phyloP scores from a whole-genome alignment of 2,113 vertebrate genomes.

The Mohoua ochrocephala region DNA sequence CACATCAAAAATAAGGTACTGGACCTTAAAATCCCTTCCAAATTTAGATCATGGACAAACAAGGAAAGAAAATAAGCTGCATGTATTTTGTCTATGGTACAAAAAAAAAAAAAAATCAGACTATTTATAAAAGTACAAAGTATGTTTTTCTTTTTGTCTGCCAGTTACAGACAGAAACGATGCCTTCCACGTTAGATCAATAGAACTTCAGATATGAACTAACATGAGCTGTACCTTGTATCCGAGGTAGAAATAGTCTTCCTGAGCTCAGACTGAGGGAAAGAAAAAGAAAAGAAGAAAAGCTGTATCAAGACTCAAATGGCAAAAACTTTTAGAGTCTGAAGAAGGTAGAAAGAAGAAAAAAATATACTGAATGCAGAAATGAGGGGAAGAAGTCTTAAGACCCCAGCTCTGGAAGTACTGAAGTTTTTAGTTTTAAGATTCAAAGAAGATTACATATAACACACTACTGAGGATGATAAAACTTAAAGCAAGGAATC shows the following conservation, averaged over 20 bases:
- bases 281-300: not conserved
- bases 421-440: not conserved
- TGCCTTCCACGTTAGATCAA: not conserved
- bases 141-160: not conserved
- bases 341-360: not conserved
- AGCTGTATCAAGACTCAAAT: not conserved
- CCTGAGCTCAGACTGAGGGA: not conserved
- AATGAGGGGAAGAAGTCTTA: not conserved
- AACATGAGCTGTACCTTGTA: not conserved
- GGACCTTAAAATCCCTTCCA: not conserved
- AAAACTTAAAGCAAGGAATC: not conserved
- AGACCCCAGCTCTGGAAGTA: not conserved
- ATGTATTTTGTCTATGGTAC: not conserved
- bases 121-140: not conserved
- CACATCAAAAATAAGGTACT: not conserved
- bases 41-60: not conserved
- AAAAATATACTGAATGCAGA: not conserved
- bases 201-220: not conserved
- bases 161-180: not conserved
- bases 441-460: not conserved
- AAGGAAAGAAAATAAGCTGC: not conserved
- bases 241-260: not conserved
- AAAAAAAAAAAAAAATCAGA: not conserved
- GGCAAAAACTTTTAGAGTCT: not conserved
- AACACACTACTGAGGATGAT: not conserved